Evolutionary conservation across 2,113 vertebrate genomes (phyloP), one percentile per base, ranked within the genome.

Genomic region (Ibidorhyncha struthersii): DNA sequence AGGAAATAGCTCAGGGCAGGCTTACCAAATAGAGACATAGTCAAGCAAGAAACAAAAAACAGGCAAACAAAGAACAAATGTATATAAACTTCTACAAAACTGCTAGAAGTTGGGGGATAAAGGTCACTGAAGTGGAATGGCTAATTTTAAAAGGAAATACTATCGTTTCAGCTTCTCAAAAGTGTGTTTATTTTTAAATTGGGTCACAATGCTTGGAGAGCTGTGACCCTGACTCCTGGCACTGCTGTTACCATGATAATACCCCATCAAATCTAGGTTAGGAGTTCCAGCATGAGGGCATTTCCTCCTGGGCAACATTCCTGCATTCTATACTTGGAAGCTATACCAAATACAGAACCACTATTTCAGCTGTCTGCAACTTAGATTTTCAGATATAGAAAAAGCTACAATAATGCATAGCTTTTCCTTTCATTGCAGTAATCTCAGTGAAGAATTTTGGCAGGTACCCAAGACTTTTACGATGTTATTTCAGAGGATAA

Each of bases 41-140:
- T n/a, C 70, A 55, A 32, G 29, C 38, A 59, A 52, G 73, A 52
- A 41, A 58, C 16, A 87, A 74, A 87, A 41, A 2, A 16, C 32
- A 72, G 76, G 52, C 5, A 67, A 56, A 56, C 2, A 50, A 38
- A 34, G 29, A 82, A n/a, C 7, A 59, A 17, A 63, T 20, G 12
- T 3, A 50, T 22, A 38, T 38, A 65, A 50, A 59, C 43, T 45
- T 45, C 18, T 29, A 41, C 11, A 38, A 12, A 59, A 77, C 72
- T 61, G 27, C 17, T 36, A 43, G 50, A 91, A 61, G 3, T 4
- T 67, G 29, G 4, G 22, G 14, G 0, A 0, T 3, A 67, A 59
- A 20, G 0, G 1, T 41, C 62, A 52, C n/a, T 47, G 43, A 82
- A 72, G 7, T n/a, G 12, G 41, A 79, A 59, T 7, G 7, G 23